Percentiles rank a stretch among this genome's conserved stretches.
These are phyloP conservation scores for Montipora capitata DNA, from an alignment of 92 coral and sea anemone species.

Conservation along the genomic window DNA sequence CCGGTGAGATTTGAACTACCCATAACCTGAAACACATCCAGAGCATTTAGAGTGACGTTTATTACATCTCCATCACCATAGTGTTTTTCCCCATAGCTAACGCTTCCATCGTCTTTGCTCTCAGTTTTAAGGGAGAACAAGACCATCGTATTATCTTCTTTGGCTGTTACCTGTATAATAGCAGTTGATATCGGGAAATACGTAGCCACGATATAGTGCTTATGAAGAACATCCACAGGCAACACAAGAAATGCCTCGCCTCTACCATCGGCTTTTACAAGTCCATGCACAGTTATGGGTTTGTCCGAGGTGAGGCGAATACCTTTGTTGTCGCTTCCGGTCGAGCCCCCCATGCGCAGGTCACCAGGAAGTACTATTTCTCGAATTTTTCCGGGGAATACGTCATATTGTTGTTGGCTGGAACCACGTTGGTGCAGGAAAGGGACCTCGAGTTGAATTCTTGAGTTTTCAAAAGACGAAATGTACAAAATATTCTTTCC, in stretches of 20 bases:
- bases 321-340: conserved; percentile 66
- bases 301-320: conserved; percentile 77
- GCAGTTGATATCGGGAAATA: conserved; percentile 64
- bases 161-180: conserved; percentile 83
- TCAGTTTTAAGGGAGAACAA: conserved; percentile 58
- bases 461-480: conserved; percentile 65
- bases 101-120: conserved; percentile 16
- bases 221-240: conserved; percentile 77
- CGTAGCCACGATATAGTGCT: conserved; percentile 83
- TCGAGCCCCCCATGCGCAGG: conserved; percentile 58
- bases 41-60: conserved; percentile 48
- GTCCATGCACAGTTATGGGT: conserved; percentile 83
- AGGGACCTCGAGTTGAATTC: conserved; percentile 63
- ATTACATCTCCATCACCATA: conserved; percentile 69
- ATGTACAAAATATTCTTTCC: conserved; percentile 43
- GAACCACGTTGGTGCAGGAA: not conserved
- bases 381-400: conserved; percentile 57
- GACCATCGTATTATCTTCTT: conserved; percentile 69
- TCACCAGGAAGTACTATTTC: conserved; percentile 71
- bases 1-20: conserved; percentile 76
- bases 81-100: not conserved
- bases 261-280: conserved; percentile 3
- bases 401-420: not conserved
- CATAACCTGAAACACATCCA: conserved; percentile 81
- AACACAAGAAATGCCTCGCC: conserved; percentile 93